A percentile compares a stretch with the other conserved stretches of the same genome.
Conservation (phyloP, 2,888 invertebrate species). For the Itoplectis maculator region DNA sequence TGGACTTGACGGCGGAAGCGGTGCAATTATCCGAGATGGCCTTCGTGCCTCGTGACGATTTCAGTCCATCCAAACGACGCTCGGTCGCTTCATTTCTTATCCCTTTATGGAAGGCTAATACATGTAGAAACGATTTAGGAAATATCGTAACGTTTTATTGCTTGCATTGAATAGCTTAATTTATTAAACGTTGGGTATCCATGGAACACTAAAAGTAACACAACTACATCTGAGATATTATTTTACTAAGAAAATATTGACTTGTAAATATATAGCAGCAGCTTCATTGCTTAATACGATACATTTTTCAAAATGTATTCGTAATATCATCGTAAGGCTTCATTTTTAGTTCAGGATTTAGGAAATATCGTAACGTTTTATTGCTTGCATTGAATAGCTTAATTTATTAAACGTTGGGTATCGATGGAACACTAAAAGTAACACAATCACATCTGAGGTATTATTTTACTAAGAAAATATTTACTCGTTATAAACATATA, state of each 20-base stretch:
- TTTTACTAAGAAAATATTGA: no score
- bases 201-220: background rate
- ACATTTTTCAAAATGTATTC: no score
- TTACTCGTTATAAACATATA: no score
- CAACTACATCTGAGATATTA: no score
- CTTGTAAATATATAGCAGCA: no score
- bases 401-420: constrained; percentile 18
- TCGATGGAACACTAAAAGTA: background rate
- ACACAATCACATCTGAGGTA: no score
- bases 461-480: no score
- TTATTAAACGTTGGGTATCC: constrained; percentile 18
- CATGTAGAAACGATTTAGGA: background rate
- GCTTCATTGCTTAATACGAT: no score
- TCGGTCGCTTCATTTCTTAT: constrained; percentile 42
- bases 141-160: constrained; percentile 49
- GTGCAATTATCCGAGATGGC: constrained; percentile 74
- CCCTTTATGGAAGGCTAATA: background rate
- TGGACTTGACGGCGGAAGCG: constrained; percentile 9
- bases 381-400: constrained; percentile 25
- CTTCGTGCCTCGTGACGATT: constrained; percentile 76
- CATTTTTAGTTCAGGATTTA: background rate
- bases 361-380: constrained; percentile 42
- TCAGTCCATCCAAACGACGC: constrained; percentile 62
- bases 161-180: constrained; percentile 10
- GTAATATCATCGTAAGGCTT: no score